Conservation (phyloP, 2,888 invertebrate genomes). For the Orthonevra nobilis region DNA sequence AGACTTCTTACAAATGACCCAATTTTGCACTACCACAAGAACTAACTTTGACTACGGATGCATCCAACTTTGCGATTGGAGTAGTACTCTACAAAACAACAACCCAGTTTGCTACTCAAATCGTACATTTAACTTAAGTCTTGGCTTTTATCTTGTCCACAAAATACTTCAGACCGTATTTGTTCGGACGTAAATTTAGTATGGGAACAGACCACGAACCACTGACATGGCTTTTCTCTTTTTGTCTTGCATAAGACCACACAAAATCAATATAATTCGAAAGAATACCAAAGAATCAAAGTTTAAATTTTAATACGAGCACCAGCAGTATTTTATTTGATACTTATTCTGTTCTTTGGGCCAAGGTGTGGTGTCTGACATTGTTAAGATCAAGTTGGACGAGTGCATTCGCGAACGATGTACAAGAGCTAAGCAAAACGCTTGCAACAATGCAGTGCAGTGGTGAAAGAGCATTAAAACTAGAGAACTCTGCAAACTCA, state of each 20-base stretch:
- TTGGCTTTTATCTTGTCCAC: slow-evolving; percentile 71
- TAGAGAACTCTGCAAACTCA: no score
- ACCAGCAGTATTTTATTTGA: not conserved
- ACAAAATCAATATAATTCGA: not conserved
- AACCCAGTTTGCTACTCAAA: slow-evolving; percentile 73
- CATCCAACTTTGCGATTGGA: no score
- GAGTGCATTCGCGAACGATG: not conserved
- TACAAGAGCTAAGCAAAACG: not conserved
- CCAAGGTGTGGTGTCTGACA: not conserved
- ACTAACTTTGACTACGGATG: slow-evolving; percentile 74
- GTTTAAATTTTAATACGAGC: no score
- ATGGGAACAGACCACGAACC: slow-evolving; percentile 75
- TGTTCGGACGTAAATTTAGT: slow-evolving; percentile 71
- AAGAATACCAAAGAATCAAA: not conserved
- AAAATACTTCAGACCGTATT: slow-evolving; percentile 73
- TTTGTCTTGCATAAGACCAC: slow-evolving; percentile 7
- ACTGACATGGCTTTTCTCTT: slow-evolving; percentile 69
- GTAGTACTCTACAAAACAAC: slow-evolving; percentile 72
- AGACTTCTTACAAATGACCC: slow-evolving; percentile 36
- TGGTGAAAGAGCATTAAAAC: not conserved
- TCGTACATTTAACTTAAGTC: slow-evolving; percentile 72
- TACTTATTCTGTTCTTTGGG: not conserved
- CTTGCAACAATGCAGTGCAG: not conserved
- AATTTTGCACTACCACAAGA: slow-evolving; percentile 59
- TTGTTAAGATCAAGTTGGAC: not conserved